Conservation (phyloP, 2,113 vertebrate species). For the Empidonax traillii region DNA sequence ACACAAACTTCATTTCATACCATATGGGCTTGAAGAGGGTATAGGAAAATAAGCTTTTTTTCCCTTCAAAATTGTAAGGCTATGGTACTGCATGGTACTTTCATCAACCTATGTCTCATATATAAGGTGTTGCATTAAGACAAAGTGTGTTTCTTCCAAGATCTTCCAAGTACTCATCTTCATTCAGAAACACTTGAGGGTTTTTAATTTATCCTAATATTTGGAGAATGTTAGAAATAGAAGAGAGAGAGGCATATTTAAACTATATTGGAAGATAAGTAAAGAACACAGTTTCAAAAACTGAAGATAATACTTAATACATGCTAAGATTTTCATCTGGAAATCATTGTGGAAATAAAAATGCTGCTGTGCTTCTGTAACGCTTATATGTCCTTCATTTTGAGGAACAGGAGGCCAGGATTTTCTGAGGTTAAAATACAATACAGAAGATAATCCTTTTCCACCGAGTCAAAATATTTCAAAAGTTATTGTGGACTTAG, state of each 20-base stretch:
- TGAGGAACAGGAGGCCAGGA: neutral
- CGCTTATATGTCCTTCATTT: neutral
- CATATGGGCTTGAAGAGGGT: neutral
- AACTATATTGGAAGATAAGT: neutral
- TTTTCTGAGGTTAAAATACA: constrained; percentile 7
- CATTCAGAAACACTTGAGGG: neutral
- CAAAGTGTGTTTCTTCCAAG: neutral
- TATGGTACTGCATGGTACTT: neutral
- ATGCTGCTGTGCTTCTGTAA: neutral
- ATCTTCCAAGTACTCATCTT: neutral
- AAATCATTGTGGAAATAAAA: neutral
- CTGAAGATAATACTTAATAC: neutral
- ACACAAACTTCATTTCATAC: neutral
- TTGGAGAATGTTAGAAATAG: neutral
- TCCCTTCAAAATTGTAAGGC: neutral
- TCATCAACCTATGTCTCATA: neutral
- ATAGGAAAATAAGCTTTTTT: neutral
- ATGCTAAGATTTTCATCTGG: neutral
- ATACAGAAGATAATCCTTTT: neutral
- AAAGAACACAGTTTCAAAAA: neutral
- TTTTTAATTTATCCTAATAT: neutral
- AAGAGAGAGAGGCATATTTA: neutral
- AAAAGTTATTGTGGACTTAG: neutral
- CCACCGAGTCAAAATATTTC: neutral
- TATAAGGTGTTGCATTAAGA: neutral